A percentile compares a stretch with the other conserved stretches of the same genome.
Conservation (phyloP, 2,797 vertebrate species). For the Eulemur albifrons region DNA sequence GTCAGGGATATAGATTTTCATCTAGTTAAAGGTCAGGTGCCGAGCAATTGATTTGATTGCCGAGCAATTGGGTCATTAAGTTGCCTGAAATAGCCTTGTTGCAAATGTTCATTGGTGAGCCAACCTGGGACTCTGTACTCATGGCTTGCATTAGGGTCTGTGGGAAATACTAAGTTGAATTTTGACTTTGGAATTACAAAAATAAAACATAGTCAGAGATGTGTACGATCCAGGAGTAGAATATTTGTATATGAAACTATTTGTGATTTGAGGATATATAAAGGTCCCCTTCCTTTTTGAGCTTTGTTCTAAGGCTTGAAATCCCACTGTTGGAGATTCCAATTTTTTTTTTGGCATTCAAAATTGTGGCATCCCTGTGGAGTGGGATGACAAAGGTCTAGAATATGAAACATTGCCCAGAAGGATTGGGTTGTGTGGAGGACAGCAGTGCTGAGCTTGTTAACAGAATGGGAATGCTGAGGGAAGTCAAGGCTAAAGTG, state of each 20-base stretch:
- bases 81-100: constrained; percentile 61
- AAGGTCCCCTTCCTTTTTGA: neutral
- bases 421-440: neutral
- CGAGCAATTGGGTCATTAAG: constrained; percentile 55
- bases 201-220: neutral
- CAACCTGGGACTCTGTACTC: neutral
- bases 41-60: constrained; percentile 62
- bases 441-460: neutral
- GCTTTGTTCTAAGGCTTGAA: neutral
- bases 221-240: neutral
- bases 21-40: constrained; percentile 63
- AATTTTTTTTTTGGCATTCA: neutral
- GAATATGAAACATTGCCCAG: neutral
- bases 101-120: constrained; percentile 7
- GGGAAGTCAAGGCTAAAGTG: neutral
- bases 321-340: neutral
- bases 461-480: neutral
- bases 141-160: constrained; percentile 11
- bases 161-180: constrained; percentile 23
- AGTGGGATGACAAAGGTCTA: neutral
- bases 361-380: neutral
- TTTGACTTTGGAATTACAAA: constrained; percentile 32
- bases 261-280: constrained; percentile 8
- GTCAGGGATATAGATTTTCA: constrained; percentile 59
- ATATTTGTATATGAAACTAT: neutral